Conservation (phyloP, 1,140 invertebrate species). For the Trachymyrmex septentrionalis region DNA sequence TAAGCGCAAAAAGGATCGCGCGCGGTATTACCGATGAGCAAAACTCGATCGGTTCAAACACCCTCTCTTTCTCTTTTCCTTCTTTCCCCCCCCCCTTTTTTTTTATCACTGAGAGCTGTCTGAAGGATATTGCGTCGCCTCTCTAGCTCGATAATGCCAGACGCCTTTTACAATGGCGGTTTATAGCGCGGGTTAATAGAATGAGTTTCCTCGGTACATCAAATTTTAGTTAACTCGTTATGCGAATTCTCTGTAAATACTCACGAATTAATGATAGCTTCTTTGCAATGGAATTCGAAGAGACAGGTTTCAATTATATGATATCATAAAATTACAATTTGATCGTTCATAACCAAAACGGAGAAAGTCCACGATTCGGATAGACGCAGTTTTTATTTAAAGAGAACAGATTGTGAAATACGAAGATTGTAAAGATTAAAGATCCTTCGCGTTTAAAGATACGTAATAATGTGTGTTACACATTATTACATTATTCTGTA, state of each 20-base stretch:
- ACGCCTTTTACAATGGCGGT: constrained; percentile 29
- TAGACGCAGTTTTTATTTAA: not conserved
- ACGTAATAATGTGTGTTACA: not conserved
- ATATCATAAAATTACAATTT: not conserved
- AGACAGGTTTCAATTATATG: not conserved
- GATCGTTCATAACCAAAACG: not conserved
- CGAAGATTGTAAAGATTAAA: not conserved
- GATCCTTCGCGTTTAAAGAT: not conserved
- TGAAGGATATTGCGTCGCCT: constrained; percentile 35
- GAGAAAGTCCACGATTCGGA: not conserved
- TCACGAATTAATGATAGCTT: not conserved
- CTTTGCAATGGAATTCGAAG: not conserved
- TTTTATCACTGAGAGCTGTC: constrained; percentile 41
- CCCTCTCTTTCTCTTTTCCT: constrained; percentile 11
- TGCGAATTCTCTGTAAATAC: not conserved
- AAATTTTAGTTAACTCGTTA: constrained; percentile 18
- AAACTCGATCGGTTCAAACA: constrained; percentile 38
- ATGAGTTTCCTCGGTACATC: constrained; percentile 15
- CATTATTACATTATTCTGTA: no score
- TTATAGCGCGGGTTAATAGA: constrained; percentile 32
- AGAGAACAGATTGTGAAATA: not conserved
- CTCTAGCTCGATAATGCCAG: constrained; percentile 24
- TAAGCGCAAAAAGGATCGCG: constrained; percentile 45
- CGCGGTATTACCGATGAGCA: constrained; percentile 29
- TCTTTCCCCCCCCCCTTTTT: not conserved